Evolutionary conservation across 37 sponge, comb jelly and placozoan genomes (phyloP), one percentile per base, ranked within the genome.

Genomic region (Mnemiopsis leidyi): DNA sequence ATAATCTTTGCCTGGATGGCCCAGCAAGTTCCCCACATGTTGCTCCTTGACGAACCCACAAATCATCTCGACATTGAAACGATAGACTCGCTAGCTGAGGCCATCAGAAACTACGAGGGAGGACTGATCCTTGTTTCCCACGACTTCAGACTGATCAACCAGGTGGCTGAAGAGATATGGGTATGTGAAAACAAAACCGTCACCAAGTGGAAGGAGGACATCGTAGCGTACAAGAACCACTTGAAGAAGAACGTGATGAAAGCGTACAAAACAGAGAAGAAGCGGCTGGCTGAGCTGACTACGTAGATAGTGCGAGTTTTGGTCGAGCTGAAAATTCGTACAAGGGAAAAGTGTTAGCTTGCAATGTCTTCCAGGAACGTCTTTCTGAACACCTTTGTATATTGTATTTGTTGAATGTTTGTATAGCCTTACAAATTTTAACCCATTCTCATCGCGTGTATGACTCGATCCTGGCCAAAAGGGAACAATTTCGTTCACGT

Each of bases 21-120:
- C 0, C 96, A 96, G 68, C 71, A 95, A 18, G 67, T 90, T n/a
- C 98, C 98, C 0, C 98, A 97, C 93, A 48, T 97, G 39, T 69
- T 97, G 28, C 93, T 97, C 0, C 94, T 97, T 92, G 98, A 97
- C 83, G 98, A 97, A 92, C 98, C 98, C 33, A 97, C 98, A 23
- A 97, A 97, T 68, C 98, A 97, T 40, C 94, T 97, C 36, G 98
- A 97, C 76, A 96, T 97, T 88, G 98, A 97, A 93, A 97, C 98
- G 67, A 97, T 97, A 38, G 98, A 97, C 92, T 95, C 96, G 0
- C 93, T 97, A 26, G 98, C 96, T 38, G 94, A 94, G 5, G 98
- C 98, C 69, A 94, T 97, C 90, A 95, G 96, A 30, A 35, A 92
- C 48, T 97, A 95, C 67, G 95, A 95, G 33, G 98, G 98, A 61